Base-by-base conservation (phyloP, 1,140 invertebrate species). In the Psix sp. region DNA sequence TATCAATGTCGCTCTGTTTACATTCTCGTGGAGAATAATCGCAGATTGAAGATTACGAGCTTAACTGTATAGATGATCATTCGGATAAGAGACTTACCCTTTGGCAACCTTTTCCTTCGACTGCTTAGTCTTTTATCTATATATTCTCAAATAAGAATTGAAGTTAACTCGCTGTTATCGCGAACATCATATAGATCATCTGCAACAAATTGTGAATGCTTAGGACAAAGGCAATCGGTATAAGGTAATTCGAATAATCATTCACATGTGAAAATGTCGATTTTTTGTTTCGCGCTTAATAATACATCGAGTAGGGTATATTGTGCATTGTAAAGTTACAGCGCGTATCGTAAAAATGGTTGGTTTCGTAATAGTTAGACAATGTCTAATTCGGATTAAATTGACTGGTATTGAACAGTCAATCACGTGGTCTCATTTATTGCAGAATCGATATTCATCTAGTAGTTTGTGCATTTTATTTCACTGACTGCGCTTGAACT, bases 1-100 rank as follows among this genome's bases (percentile, higher is more conserved):
- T 66, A 73, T 73, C 70, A 66, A 51, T 51, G 35, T 48, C 35
- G 70, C 46, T 48, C 49, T 60, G 68, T 73, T 73, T 65, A 65
- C 68, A 65, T 73, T 73, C 60, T 36, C 39, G 68, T 33, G 56
- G 62, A 56, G 57, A 56, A 62, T 56, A 65, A 65, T 73, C 52
- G 52, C 33, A 59, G 57, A 73, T 73, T n/a, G 20, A 2, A 51
- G 68, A 65, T 73, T 73, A 29, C 31, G n/a, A n/a, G 31, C 52
- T 73, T 65, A 73, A 65, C 59, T 49, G 26, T 16, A 39, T 40
- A 65, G 68, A 73, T 73, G 39, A 66, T 73, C 59, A 39, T 1
- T 7, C 18, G 33, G 68, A 65, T 65, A 72, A 72, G 29, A 59
- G 46, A 65, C 46, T 36, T 63, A 63, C 67, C 67, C 67, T 63